Evolutionary conservation across 1,140 invertebrate genomes (phyloP).

Genomic region (Brachionus manjavacas): DNA sequence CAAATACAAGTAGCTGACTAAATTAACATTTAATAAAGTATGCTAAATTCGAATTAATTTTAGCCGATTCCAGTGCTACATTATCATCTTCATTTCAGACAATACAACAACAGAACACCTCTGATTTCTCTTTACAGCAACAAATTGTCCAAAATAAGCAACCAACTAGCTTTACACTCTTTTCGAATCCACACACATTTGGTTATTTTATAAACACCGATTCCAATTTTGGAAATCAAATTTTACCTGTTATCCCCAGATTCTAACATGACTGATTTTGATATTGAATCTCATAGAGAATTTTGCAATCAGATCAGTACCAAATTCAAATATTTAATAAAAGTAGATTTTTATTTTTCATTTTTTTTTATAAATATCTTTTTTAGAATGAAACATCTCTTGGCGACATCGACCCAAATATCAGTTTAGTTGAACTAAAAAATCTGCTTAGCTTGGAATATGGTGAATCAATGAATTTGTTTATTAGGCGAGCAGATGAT

Average conservation of each 20-base stretch:
- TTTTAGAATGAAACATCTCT: constrained; percentile 6
- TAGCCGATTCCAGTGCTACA: background rate
- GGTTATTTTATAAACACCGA: constrained; percentile 29
- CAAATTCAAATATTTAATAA: background rate
- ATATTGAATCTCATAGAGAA: background rate
- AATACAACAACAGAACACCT: background rate
- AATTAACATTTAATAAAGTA: background rate
- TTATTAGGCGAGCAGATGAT: constrained; percentile 13
- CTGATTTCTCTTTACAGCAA: background rate
- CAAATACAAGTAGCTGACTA: background rate
- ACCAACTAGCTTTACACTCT: background rate
- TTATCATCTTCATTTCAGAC: background rate
- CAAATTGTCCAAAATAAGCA: background rate
- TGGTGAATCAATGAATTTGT: constrained; percentile 37
- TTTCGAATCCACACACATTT: background rate
- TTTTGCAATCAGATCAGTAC: background rate
- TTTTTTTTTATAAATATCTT: background rate
- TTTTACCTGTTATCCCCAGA: constrained; percentile 25
- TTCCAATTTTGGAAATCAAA: constrained; percentile 39
- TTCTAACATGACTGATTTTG: constrained; percentile 9
- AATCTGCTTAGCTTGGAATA: constrained; percentile 15
- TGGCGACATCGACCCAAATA: background rate
- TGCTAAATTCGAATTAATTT: background rate
- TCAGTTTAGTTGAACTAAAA: constrained; percentile 4
- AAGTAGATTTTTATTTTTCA: background rate